These are phyloP conservation scores for Venusia cambrica DNA, from an alignment of 2,888 invertebrate genomes.

Conservation along the genomic window DNA sequence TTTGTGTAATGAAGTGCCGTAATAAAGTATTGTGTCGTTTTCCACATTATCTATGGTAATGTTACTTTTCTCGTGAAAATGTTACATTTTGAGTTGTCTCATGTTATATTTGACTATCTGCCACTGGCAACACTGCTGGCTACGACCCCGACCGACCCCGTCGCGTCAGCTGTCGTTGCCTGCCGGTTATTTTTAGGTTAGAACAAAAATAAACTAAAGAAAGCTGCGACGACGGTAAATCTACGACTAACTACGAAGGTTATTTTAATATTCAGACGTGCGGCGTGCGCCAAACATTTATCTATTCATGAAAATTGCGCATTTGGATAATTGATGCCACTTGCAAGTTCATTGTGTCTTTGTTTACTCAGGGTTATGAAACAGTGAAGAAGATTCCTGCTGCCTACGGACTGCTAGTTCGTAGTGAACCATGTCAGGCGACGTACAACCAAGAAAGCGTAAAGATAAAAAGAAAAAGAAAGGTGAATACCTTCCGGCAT, in stretches of 20 bases:
- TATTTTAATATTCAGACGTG: constrained; percentile 73
- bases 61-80: too few species aligned
- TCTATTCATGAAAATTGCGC: constrained; percentile 67
- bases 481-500: constrained; percentile 83
- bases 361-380: constrained; percentile 78
- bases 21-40: too few species aligned
- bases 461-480: constrained; percentile 91
- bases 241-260: constrained; percentile 63
- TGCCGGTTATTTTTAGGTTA: constrained; percentile 79
- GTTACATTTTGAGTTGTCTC: too few species aligned
- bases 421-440: constrained; percentile 88
- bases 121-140: too few species aligned
- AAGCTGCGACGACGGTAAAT: constrained; percentile 60
- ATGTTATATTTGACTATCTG: too few species aligned
- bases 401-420: constrained; percentile 67
- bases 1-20: too few species aligned
- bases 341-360: constrained; percentile 54
- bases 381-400: constrained; percentile 64
- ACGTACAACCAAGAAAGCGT: constrained; percentile 92
- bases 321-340: constrained; percentile 55
- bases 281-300: constrained; percentile 59
- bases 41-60: too few species aligned
- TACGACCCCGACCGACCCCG: too few species aligned
- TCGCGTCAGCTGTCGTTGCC: constrained; percentile 72
- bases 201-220: constrained; percentile 77